phyloP scores from a whole-genome alignment of 2,113 vertebrate genomes.

The Callipepla squamata region DNA sequence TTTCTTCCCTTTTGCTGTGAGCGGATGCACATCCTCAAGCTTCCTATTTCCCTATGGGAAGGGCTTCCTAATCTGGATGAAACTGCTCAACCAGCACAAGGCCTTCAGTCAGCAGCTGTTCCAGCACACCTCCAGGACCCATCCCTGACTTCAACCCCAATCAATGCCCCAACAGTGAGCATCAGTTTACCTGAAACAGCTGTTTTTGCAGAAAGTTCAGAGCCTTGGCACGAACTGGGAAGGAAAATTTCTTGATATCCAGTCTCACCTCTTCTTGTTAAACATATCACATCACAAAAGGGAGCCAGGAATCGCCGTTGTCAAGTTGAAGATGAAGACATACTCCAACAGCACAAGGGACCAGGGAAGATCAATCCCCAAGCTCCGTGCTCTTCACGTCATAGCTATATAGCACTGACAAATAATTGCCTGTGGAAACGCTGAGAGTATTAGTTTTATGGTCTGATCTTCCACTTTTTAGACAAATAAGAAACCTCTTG shows the following conservation, averaged over 20 bases:
- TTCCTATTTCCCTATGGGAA: background rate
- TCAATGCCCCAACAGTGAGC: rapidly evolving
- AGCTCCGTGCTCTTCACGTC: background rate
- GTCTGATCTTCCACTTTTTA: background rate
- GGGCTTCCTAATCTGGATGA: background rate
- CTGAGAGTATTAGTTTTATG: background rate
- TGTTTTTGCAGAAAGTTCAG: background rate
- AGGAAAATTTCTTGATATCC: background rate
- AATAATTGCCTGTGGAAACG: background rate
- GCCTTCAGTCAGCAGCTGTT: background rate
- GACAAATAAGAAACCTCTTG: background rate
- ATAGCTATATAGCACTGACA: background rate
- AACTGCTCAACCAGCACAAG: background rate
- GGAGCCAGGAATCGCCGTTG: background rate
- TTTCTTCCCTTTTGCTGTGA: background rate
- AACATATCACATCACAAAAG: background rate
- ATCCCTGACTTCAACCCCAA: background rate
- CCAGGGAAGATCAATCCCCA: rapidly evolving
- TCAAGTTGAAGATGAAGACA: background rate
- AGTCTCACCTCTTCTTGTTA: background rate
- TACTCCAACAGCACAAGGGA: background rate
- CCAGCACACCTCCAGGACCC: background rate
- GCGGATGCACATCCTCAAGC: background rate
- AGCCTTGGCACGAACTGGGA: background rate
- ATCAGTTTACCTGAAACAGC: background rate